A percentile compares a stretch with the other conserved stretches of the same genome.
Conservation (phyloP, 1,140 invertebrate species). For the Geopemphigus sp. region DNA sequence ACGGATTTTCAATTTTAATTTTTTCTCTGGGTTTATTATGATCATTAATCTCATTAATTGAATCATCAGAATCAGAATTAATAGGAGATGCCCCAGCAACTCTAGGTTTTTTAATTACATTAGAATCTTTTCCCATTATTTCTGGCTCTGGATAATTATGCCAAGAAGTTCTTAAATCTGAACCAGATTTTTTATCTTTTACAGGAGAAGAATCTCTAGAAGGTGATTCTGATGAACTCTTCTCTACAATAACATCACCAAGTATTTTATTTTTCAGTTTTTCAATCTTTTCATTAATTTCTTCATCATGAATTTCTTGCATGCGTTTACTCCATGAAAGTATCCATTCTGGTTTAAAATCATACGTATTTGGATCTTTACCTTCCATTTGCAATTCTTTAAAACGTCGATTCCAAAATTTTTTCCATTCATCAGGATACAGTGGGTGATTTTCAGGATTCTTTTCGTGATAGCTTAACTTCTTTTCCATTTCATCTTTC, state of each 20-base stretch:
- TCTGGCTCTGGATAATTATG: constrained; percentile 1
- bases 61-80: constrained; percentile 50
- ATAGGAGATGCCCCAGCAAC: constrained; percentile 42
- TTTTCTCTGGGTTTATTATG: constrained; percentile 45
- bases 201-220: constrained; percentile 10
- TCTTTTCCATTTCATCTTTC: constrained; percentile 60
- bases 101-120: neutral
- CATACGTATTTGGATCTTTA: constrained; percentile 72
- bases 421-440: constrained; percentile 83
- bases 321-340: constrained; percentile 76
- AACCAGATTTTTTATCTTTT: constrained; percentile 19
- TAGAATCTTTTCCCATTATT: neutral
- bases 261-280: constrained; percentile 60
- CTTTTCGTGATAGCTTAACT: constrained; percentile 71
- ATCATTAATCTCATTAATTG: constrained; percentile 53
- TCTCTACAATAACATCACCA: constrained; percentile 22
- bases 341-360: constrained; percentile 85
- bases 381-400: constrained; percentile 64
- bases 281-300: constrained; percentile 62
- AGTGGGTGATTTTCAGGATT: constrained; percentile 82
- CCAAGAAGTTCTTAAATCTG: neutral
- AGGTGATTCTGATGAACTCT: constrained; percentile 39
- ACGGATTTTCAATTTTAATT: constrained; percentile 50
- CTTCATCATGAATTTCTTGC: constrained; percentile 70
- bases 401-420: constrained; percentile 77